Percentiles rank a stretch among this genome's conserved stretches.
Evolutionary conservation across 2,888 invertebrate genomes (phyloP).

Genomic region (Taphrorychus bicolor): DNA sequence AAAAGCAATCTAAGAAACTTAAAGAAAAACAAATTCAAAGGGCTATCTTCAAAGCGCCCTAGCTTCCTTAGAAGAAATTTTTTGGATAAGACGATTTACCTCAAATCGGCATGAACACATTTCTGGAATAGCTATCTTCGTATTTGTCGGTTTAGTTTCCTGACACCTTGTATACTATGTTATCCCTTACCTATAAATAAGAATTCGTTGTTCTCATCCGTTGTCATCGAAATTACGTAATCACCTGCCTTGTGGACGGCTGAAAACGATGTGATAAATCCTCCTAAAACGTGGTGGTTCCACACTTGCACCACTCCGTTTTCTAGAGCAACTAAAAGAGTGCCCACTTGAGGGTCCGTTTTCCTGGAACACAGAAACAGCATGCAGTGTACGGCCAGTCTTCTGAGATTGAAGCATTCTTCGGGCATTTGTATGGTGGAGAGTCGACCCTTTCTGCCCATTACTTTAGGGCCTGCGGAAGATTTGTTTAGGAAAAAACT

Average conservation of each 20-base stretch:
- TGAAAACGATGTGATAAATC: slow-evolving; percentile 73
- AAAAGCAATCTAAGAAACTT: too few relatives aligned
- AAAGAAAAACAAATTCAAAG: too few relatives aligned
- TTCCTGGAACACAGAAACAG: slow-evolving; percentile 70
- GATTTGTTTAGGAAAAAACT: too few relatives aligned
- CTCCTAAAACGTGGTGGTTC: slow-evolving; percentile 80
- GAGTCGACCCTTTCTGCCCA: slow-evolving; percentile 53
- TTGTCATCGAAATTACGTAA: slow-evolving; percentile 72
- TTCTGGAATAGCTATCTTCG: too few relatives aligned
- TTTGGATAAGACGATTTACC: too few relatives aligned
- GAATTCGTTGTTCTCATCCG: slow-evolving; percentile 73
- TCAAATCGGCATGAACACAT: too few relatives aligned
- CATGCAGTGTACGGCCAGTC: slow-evolving; percentile 70
- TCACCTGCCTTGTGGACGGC: slow-evolving; percentile 73
- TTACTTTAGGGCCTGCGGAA: slow-evolving; percentile 30
- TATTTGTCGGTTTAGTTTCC: too few relatives aligned
- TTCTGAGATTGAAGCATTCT: slow-evolving; percentile 59
- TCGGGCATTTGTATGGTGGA: slow-evolving; percentile 60
- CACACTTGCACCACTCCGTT: slow-evolving; percentile 81
- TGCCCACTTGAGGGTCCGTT: slow-evolving; percentile 64
- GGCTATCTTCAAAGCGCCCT: too few relatives aligned
- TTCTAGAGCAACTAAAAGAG: slow-evolving; percentile 74
- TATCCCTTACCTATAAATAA: slow-evolving; percentile 68
- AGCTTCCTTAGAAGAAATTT: too few relatives aligned
- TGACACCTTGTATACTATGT: too few relatives aligned